Evolutionary conservation across 2,888 invertebrate genomes (phyloP).

Genomic region (Sabatieria punctata): DNA sequence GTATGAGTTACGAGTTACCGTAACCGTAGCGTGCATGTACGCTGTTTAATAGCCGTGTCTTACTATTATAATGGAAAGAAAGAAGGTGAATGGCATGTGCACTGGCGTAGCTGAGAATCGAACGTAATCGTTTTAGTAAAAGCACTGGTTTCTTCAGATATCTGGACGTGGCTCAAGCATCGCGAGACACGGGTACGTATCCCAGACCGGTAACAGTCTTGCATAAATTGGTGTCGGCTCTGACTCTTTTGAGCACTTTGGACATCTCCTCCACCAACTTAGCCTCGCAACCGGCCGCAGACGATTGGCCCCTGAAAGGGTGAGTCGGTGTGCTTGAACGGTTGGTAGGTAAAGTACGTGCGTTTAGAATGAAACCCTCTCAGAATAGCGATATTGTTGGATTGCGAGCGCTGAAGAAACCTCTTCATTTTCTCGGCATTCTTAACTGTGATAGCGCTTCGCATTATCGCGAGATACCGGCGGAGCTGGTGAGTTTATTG

Average conservation of each 20-base stretch:
- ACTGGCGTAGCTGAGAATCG: too few species aligned
- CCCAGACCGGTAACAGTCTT: slow-evolving; percentile 55
- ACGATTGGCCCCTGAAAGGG: slow-evolving; percentile 33
- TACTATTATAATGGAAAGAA: too few species aligned
- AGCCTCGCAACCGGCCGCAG: slow-evolving; percentile 57
- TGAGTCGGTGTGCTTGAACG: too few species aligned
- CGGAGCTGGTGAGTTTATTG: slow-evolving; percentile 50
- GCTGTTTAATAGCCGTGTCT: too few species aligned
- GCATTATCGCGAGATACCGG: slow-evolving; percentile 73
- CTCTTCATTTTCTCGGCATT: slow-evolving; percentile 72
- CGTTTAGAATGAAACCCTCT: too few species aligned
- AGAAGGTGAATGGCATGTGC: too few species aligned
- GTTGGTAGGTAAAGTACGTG: too few species aligned
- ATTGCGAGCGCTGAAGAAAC: slow-evolving; percentile 52
- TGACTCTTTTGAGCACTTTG: slow-evolving; percentile 58
- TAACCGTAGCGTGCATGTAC: too few species aligned
- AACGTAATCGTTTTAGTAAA: too few species aligned
- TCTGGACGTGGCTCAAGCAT: slow-evolving; percentile 57
- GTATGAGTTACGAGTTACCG: too few species aligned
- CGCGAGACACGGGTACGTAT: slow-evolving; percentile 50
- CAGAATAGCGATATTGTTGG: slow-evolving; percentile 61
- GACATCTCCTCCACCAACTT: slow-evolving; percentile 93
- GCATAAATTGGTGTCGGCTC: slow-evolving; percentile 49
- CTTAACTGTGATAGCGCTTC: slow-evolving; percentile 82
- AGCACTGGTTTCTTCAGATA: slow-evolving; percentile 40